Percentiles rank a stretch among this genome's conserved stretches.
These are phyloP conservation scores for Cossypha heuglini DNA, from an alignment of 2,797 vertebrate species.

Conservation along the genomic window DNA sequence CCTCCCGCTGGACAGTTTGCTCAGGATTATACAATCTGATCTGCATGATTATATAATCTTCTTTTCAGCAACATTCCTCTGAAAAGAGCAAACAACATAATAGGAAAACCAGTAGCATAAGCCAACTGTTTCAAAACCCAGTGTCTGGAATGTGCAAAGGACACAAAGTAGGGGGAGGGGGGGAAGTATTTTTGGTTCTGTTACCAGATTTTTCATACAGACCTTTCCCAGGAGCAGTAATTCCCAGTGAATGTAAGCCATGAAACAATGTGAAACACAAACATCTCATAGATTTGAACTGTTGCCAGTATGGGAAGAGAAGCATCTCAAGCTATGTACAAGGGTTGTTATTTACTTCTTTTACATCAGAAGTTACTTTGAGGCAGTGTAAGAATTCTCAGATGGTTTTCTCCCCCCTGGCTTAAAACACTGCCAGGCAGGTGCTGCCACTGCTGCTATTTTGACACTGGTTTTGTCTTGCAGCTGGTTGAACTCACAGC, in stretches of 20 bases:
- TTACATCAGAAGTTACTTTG: background rate
- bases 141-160: constrained; percentile 53
- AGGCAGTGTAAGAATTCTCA: background rate
- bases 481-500: background rate
- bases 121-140: constrained; percentile 64
- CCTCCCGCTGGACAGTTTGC: background rate
- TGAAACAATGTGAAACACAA: constrained; percentile 25
- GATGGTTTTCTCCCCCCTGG: background rate
- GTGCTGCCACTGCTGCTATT: background rate
- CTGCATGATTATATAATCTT: constrained; percentile 75
- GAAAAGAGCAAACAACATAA: constrained; percentile 70
- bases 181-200: background rate
- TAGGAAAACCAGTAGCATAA: constrained; percentile 53
- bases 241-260: background rate
- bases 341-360: background rate
- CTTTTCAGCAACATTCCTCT: constrained; percentile 71
- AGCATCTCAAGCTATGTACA: background rate
- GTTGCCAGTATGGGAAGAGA: background rate
- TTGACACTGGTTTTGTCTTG: background rate
- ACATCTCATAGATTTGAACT: constrained; percentile 28
- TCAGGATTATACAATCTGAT: constrained; percentile 63
- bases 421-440: background rate
- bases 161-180: background rate
- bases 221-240: constrained; percentile 52
- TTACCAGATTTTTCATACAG: constrained; percentile 52